A percentile compares a stretch with the other conserved stretches of the same genome.
phyloP scores from a whole-genome alignment of 2,113 vertebrate genomes.

The Alces alces region DNA sequence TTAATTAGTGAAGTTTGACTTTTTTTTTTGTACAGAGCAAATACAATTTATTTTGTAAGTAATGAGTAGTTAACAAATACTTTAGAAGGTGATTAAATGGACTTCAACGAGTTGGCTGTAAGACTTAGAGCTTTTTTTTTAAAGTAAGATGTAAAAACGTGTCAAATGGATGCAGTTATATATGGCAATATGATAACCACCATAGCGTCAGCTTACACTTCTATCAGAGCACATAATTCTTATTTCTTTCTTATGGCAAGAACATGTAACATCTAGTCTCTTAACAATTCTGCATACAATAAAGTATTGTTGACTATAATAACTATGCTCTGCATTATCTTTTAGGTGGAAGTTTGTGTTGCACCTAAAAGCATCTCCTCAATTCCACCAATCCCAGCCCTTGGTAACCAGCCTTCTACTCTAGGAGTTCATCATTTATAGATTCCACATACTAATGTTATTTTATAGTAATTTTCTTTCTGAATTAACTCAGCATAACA shows the following conservation, averaged over 20 bases:
- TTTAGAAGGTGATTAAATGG: constrained; percentile 41
- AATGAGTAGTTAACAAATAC: constrained; percentile 46
- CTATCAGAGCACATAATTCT: background rate
- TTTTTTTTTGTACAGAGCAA: background rate
- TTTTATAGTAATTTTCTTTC: background rate
- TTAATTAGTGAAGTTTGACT: background rate
- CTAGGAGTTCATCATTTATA: background rate
- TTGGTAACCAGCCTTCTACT: background rate
- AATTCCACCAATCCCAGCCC: background rate
- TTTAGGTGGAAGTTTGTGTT: background rate
- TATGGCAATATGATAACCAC: background rate
- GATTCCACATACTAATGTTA: background rate
- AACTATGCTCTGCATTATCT: background rate
- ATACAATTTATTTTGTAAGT: constrained; percentile 45
- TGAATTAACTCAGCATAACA: background rate
- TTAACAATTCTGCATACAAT: background rate
- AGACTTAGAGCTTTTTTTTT: background rate
- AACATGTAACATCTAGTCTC: background rate
- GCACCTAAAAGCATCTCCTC: background rate
- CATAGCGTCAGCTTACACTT: background rate
- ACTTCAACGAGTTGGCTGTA: background rate
- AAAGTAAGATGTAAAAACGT: background rate
- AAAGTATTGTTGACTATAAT: background rate
- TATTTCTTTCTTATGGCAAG: background rate
- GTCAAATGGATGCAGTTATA: background rate